Percentiles rank a stretch among this genome's conserved stretches.
Evolutionary conservation across 1,140 invertebrate species (phyloP).

Genomic region (Rhyacophila brunnea): DNA sequence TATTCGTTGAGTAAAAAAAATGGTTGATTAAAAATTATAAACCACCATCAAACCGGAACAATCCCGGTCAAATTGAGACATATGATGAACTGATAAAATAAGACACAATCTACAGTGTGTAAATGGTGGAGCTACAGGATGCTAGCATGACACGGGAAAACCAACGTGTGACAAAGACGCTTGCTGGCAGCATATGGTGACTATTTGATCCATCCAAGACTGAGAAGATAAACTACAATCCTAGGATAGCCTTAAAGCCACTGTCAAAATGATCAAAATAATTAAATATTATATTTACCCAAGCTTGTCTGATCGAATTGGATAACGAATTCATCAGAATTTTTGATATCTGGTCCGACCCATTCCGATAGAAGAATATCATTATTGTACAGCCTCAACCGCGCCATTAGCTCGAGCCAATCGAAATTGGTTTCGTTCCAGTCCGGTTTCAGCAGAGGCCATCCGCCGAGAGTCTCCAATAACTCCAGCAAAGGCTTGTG

Average conservation of each 20-base stretch:
- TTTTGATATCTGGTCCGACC: conserved; percentile 86
- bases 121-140: too few relatives aligned
- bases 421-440: conserved; percentile 70
- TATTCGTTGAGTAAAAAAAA: too few relatives aligned
- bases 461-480: conserved; percentile 75
- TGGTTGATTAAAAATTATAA: too few relatives aligned
- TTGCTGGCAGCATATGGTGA: too few relatives aligned
- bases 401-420: conserved; percentile 72
- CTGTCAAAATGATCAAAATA: neutral
- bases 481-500: conserved; percentile 71
- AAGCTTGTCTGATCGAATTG: conserved; percentile 88
- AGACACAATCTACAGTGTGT: too few relatives aligned
- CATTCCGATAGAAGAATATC: conserved; percentile 80
- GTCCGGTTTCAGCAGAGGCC: conserved; percentile 72
- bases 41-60: too few relatives aligned
- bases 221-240: neutral
- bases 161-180: too few relatives aligned
- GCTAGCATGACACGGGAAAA: too few relatives aligned
- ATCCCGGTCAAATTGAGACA: too few relatives aligned
- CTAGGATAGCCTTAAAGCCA: neutral
- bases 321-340: conserved; percentile 82
- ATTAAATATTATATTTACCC: conserved; percentile 45
- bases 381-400: conserved; percentile 78
- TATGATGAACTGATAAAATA: too few relatives aligned
- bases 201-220: too few relatives aligned